Base-by-base conservation (phyloP, 2,797 vertebrate genomes). In the Galagoides demidoff region DNA sequence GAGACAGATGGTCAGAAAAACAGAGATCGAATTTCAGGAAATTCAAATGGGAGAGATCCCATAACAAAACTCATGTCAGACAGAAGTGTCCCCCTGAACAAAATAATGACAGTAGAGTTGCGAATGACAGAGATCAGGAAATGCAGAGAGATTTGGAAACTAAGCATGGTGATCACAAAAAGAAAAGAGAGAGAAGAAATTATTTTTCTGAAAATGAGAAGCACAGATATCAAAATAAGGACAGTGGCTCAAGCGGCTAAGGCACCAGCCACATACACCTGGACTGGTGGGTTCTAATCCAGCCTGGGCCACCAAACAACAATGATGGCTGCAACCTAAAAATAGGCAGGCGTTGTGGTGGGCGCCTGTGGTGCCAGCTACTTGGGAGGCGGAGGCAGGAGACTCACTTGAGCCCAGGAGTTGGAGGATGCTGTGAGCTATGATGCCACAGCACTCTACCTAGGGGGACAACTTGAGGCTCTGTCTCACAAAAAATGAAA, bases 201-300 rank as follows among this genome's bases (percentile, higher is more conserved):
- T 98, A 98, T 61, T 96, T 98, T 66, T 98, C 98, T 9, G 98
- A 98, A 43, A 98, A 97, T 87, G 98, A 99, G 70, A 94, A 96
- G 64, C 97, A 98, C 61, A 97, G 97, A 57, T 89, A 96, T 2
- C 77, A 94, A 96, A 98, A 94, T 97, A 98, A 98, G 85, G 98
- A 99, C 59, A 89, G 95, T 82, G 98, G 39, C 39, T 43, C 39
- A 43, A 43, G 39, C 39, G 39, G 39, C 39, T 43, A 43, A 43
- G 39, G 39, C 39, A 43, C 39, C 39, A 43, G 39, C 39, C 39
- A 43, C 39, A 43, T 43, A 43, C 39, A 43, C 39, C 39, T 43
- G 39, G 39, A 43, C 39, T 43, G 39, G 39, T 43, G 39, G 39
- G 39, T 43, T 7, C 7, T 1, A 43, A 43, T 43, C 39, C 39